Evolutionary conservation across 2,113 vertebrate species (phyloP).

Genomic region (Neolamprologus sp.): DNA sequence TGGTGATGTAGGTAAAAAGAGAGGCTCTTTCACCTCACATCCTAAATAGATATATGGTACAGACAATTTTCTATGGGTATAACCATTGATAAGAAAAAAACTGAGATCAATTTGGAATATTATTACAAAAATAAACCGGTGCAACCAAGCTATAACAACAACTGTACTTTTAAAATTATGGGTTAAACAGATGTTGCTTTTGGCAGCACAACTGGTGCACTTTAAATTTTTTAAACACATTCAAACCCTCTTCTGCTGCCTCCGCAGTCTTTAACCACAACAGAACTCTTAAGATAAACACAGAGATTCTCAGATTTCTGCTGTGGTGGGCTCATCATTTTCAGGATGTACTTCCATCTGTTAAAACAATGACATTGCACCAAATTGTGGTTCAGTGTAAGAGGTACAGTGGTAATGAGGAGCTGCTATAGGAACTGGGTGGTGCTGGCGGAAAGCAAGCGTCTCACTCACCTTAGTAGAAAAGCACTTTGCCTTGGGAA

Average conservation of each 20-base stretch:
- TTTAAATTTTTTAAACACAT: not conserved
- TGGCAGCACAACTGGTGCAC: not conserved
- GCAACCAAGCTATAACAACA: not conserved
- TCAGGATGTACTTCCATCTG: constrained; percentile 27
- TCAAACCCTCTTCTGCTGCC: not conserved
- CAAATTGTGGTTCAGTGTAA: not conserved
- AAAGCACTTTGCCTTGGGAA: constrained; percentile 33
- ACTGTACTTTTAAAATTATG: not conserved
- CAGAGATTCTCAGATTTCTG: constrained; percentile 33
- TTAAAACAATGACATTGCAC: not conserved
- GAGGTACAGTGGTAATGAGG: not conserved
- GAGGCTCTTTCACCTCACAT: not conserved
- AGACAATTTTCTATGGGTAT: not conserved
- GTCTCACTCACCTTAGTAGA: constrained; percentile 9
- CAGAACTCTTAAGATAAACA: not conserved
- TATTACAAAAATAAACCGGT: not conserved
- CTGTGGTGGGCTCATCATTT: not conserved
- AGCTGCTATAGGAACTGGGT: not conserved
- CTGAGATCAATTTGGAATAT: not conserved
- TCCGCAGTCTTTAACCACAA: not conserved
- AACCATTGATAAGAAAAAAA: not conserved
- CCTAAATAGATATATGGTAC: not conserved
- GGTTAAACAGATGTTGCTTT: not conserved
- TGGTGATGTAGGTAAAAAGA: not conserved
- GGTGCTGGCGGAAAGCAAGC: not conserved